Percentiles rank a stretch among this genome's conserved stretches.
phyloP scores from a whole-genome alignment of 2,888 invertebrate genomes.

The Andrena praecox region DNA sequence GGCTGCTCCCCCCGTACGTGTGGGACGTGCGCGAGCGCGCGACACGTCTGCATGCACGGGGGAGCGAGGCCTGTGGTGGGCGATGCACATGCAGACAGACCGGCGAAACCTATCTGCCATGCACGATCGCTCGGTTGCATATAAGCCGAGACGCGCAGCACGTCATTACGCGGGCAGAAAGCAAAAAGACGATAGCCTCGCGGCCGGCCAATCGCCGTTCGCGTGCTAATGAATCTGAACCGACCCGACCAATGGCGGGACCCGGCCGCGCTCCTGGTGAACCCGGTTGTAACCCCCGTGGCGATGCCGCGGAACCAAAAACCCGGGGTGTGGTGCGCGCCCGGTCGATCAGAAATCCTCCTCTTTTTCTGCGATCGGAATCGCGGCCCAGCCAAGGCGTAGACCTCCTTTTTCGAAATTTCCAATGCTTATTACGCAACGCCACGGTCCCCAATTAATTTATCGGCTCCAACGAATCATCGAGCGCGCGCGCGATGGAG shows the following conservation, averaged over 20 bases:
- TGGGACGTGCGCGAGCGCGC: slow-evolving; percentile 33
- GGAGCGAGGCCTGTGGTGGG: slow-evolving; percentile 25
- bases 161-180: slow-evolving; percentile 79
- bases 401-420: slow-evolving; percentile 33
- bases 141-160: slow-evolving; percentile 76
- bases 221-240: slow-evolving; percentile 82
- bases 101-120: slow-evolving; percentile 78
- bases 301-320: slow-evolving; percentile 65
- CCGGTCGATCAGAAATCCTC: slow-evolving; percentile 64
- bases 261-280: slow-evolving; percentile 62
- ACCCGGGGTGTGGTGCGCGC: slow-evolving; percentile 67
- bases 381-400: slow-evolving; percentile 39
- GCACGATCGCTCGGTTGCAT: slow-evolving; percentile 81
- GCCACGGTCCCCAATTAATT: slow-evolving; percentile 31
- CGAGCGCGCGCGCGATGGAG: slow-evolving; percentile 18
- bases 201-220: slow-evolving; percentile 76
- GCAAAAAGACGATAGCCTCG: slow-evolving; percentile 76
- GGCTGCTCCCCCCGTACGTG: slow-evolving; percentile 63
- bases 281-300: slow-evolving; percentile 73
- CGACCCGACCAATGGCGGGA: slow-evolving; percentile 77
- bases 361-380: slow-evolving; percentile 59
- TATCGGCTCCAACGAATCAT: slow-evolving; percentile 39
- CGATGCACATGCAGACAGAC: slow-evolving; percentile 71
- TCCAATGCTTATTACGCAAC: slow-evolving; percentile 56
- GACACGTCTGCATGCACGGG: slow-evolving; percentile 3